Conservation (phyloP, 1,140 invertebrate genomes). For the Drosophila lowei region DNA sequence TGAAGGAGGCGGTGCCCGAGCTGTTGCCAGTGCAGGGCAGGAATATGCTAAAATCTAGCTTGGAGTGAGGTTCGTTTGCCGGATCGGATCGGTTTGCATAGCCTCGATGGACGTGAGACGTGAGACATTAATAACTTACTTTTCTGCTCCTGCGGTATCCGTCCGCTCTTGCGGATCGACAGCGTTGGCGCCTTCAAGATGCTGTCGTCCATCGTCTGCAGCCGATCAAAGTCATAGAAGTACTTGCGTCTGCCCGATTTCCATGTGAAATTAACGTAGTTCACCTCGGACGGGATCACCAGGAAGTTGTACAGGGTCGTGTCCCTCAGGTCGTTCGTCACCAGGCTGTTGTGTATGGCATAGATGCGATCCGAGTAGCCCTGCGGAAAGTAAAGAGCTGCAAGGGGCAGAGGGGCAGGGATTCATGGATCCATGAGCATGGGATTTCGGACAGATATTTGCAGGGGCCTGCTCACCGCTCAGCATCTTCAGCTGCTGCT, state of each 20-base stretch:
- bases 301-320: conserved; percentile 94
- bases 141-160: conserved; percentile 92
- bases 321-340: conserved; percentile 92
- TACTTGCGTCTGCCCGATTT: conserved; percentile 93
- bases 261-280: conserved; percentile 96
- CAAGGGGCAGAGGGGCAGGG: not conserved
- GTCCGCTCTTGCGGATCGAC: conserved; percentile 92
- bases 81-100: conserved; percentile 1
- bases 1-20: conserved; percentile 94
- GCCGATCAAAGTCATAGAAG: conserved; percentile 92
- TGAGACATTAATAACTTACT: conserved; percentile 84
- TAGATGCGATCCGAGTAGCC: conserved; percentile 90
- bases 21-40: conserved; percentile 95
- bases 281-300: conserved; percentile 94
- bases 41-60: conserved; percentile 94
- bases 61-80: conserved; percentile 37
- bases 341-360: conserved; percentile 92
- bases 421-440: not conserved
- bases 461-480: conserved; percentile 86
- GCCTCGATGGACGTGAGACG: not conserved
- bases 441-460: not conserved
- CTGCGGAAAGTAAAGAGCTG: conserved; percentile 76
- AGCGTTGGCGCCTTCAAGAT: conserved; percentile 93
- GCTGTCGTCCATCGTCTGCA: conserved; percentile 92
- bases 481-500: conserved; percentile 94